Evolutionary conservation across 2,113 vertebrate genomes (phyloP).

Genomic region (Bubo blakistoni): DNA sequence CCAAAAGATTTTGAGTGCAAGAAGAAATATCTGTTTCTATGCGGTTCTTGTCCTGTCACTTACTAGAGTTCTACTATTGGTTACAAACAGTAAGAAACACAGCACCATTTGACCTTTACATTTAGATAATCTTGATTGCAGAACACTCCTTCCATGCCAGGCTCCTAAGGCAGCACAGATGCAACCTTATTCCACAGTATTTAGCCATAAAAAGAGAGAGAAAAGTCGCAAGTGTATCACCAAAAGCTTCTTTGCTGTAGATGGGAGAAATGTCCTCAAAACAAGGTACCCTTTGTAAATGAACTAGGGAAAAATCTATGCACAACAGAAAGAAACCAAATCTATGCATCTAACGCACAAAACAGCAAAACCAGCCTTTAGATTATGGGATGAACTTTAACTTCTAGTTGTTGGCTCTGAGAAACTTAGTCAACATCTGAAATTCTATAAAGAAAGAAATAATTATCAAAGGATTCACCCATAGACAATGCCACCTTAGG

Average conservation of each 20-base stretch:
- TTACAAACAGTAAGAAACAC: background rate
- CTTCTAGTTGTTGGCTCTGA: background rate
- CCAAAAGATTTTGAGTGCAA: background rate
- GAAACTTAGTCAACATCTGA: background rate
- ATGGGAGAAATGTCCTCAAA: background rate
- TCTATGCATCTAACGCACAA: fast-evolving
- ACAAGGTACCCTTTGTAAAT: background rate
- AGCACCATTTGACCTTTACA: background rate
- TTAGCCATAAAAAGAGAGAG: background rate
- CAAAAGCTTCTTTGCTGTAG: background rate
- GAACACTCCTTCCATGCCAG: background rate
- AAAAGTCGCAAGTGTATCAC: background rate
- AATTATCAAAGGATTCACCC: background rate
- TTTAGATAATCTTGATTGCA: background rate
- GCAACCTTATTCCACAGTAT: background rate
- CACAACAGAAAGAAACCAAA: background rate
- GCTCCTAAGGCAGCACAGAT: background rate
- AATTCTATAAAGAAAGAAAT: background rate
- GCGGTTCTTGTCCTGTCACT: background rate
- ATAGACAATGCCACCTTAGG: background rate
- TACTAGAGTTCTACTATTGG: background rate
- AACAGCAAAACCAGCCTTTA: background rate
- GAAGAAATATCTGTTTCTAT: background rate
- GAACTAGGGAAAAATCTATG: background rate
- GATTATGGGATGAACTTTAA: background rate